Percentiles rank a stretch among this genome's conserved stretches.
phyloP scores from a whole-genome alignment of 2,113 vertebrate species.

The Eupsittula cactorum region DNA sequence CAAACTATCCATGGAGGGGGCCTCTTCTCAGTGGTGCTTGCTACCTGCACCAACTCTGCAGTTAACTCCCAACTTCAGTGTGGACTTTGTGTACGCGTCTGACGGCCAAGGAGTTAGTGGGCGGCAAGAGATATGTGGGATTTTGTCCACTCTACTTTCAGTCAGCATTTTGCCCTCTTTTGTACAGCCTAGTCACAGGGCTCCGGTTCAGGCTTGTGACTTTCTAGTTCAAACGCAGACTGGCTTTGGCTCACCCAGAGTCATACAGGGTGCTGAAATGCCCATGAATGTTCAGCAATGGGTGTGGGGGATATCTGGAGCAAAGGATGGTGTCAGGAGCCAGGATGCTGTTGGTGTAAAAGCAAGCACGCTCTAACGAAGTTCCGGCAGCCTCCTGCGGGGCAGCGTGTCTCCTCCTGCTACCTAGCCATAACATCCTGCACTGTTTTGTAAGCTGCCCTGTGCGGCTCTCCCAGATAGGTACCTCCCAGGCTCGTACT shows the following conservation, averaged over 20 bases:
- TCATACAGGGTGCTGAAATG: neutral
- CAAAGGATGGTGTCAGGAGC: neutral
- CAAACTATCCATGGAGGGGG: accelerated
- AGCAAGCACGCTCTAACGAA: accelerated
- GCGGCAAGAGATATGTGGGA: accelerated
- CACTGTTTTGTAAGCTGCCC: accelerated
- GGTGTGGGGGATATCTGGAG: neutral
- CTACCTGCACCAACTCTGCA: neutral
- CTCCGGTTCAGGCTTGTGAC: neutral
- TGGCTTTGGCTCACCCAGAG: neutral
- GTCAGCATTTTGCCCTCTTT: conserved; percentile 55
- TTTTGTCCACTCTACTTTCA: neutral
- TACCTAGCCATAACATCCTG: neutral
- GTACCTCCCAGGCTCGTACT: neutral
- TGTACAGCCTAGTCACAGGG: neutral
- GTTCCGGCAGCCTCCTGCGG: neutral
- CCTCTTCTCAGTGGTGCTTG: neutral
- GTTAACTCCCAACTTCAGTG: accelerated
- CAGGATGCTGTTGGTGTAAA: neutral
- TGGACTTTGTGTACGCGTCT: accelerated
- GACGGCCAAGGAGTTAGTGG: neutral
- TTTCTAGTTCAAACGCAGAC: neutral
- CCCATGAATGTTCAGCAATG: neutral
- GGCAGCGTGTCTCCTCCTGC: neutral
- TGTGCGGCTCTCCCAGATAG: neutral